phyloP scores from a whole-genome alignment of 2,797 vertebrate species.

The Alauda arvensis region DNA sequence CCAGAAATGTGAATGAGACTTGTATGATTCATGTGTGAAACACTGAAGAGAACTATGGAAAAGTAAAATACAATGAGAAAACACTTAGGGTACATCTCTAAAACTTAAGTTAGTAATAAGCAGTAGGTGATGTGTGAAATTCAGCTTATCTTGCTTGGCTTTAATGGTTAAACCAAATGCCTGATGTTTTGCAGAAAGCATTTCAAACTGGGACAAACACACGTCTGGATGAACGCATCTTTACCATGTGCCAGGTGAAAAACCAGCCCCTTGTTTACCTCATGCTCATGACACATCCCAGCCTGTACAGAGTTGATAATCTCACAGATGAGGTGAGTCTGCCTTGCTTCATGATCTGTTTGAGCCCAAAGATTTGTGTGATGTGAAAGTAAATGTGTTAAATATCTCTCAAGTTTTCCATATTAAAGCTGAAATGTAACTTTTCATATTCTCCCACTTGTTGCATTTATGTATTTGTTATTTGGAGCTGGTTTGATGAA shows the following conservation, averaged over 20 bases:
- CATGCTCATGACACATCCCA: conserved; percentile 92
- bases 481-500: background rate
- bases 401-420: background rate
- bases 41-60: background rate
- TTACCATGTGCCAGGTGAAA: conserved; percentile 94
- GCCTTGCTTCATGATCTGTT: background rate
- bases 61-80: background rate
- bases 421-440: background rate
- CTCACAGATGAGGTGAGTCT: conserved; percentile 86
- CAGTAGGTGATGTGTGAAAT: background rate
- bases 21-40: background rate
- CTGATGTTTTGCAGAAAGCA: conserved; percentile 78
- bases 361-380: background rate
- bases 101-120: background rate
- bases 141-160: background rate
- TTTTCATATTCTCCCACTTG: background rate
- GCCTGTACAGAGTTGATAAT: conserved; percentile 86
- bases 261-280: conserved; percentile 89
- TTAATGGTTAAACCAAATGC: background rate
- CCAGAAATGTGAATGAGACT: background rate
- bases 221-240: conserved; percentile 89
- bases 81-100: background rate
- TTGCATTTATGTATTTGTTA: background rate
- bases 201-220: conserved; percentile 90
- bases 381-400: background rate